Percentiles rank a stretch among this genome's conserved stretches.
These are phyloP conservation scores for Pygmarrhopalites habei DNA, from an alignment of 1,140 invertebrate genomes.

Conservation along the genomic window DNA sequence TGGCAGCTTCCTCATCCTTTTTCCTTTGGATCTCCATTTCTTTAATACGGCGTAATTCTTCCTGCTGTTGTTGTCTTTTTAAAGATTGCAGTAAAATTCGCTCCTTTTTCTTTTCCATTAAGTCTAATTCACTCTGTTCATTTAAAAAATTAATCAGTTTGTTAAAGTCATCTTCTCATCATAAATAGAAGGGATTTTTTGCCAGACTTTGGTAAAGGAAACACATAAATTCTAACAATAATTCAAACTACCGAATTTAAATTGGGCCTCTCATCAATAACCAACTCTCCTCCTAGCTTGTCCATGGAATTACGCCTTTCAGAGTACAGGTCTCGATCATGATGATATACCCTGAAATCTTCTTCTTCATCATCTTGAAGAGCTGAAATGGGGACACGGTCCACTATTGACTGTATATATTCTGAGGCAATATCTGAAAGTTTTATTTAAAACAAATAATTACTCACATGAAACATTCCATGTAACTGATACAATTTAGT, in stretches of 20 bases:
- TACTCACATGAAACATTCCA: no score
- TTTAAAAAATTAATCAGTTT: neutral
- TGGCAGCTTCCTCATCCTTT: conserved; percentile 67
- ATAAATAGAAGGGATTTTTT: neutral
- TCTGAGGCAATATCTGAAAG: conserved; percentile 29
- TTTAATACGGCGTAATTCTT: conserved; percentile 73
- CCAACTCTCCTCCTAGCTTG: conserved; percentile 36
- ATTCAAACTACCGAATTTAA: conserved; percentile 27
- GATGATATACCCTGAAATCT: conserved; percentile 35
- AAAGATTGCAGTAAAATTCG: conserved; percentile 76
- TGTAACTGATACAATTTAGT: no score
- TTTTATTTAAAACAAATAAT: no score
- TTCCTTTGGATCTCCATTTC: conserved; percentile 74
- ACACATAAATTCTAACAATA: neutral
- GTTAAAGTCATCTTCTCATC: neutral
- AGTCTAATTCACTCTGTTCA: conserved; percentile 64
- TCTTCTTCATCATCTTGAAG: conserved; percentile 40
- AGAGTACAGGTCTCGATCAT: conserved; percentile 8
- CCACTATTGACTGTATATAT: conserved; percentile 34
- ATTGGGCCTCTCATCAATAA: conserved; percentile 29
- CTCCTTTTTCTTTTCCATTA: conserved; percentile 85
- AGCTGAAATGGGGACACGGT: conserved; percentile 10
- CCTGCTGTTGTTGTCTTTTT: conserved; percentile 77
- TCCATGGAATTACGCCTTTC: conserved; percentile 27
- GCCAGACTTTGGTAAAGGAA: no score